Evolutionary conservation across 2,888 invertebrate species (phyloP).

Genomic region (Tupiocoris notatus): DNA sequence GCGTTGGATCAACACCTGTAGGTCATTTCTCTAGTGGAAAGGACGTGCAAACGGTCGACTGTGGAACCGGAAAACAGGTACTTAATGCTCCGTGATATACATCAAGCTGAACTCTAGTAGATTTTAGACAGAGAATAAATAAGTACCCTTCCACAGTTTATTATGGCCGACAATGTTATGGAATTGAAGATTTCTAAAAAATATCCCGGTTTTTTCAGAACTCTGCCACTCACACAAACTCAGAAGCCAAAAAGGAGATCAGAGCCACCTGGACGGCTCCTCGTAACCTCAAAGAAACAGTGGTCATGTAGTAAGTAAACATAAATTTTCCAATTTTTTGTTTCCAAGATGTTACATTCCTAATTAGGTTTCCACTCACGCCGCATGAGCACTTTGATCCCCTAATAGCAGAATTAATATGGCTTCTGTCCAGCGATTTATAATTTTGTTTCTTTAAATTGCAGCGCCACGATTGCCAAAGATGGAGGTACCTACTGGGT

Average conservation of each 20-base stretch:
- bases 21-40: slow-evolving; percentile 63
- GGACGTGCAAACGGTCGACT: slow-evolving; percentile 58
- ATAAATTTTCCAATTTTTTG: neutral
- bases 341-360: neutral
- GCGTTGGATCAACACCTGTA: slow-evolving; percentile 61
- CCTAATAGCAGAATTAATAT: too few relatives aligned
- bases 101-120: too few relatives aligned
- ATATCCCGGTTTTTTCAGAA: slow-evolving; percentile 59
- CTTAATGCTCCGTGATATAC: too few relatives aligned
- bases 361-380: too few relatives aligned
- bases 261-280: slow-evolving; percentile 68
- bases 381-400: too few relatives aligned
- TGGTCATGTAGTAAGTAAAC: slow-evolving; percentile 62
- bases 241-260: slow-evolving; percentile 59
- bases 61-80: slow-evolving; percentile 58
- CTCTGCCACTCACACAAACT: slow-evolving; percentile 68
- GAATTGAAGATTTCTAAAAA: too few relatives aligned
- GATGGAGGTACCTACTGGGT: slow-evolving; percentile 74
- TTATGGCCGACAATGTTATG: too few relatives aligned
- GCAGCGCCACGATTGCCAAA: slow-evolving; percentile 66
- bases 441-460: too few relatives aligned
- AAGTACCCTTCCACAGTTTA: too few relatives aligned
- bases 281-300: slow-evolving; percentile 60
- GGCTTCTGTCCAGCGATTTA: too few relatives aligned
- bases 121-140: too few relatives aligned